phyloP scores from a whole-genome alignment of 2,113 vertebrate species.

The rabbit (Oryctolagus cuniculus) region mOryCun1.1 NC_091433.1:30480501-30481000 shows the following conservation, averaged over 20 bases:
- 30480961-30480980: neutral
- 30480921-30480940: neutral
- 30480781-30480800: neutral
- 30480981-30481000: neutral
- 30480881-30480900: neutral
- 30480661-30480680: neutral
- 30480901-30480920: neutral
- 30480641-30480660: neutral
- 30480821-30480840: neutral
- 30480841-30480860: neutral
- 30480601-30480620: neutral
- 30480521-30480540: neutral
- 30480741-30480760: neutral
- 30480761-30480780: neutral
- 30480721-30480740: neutral
- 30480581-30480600: neutral
- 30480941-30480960: neutral
- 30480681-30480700: conserved; percentile 6
- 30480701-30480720: neutral
- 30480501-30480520: neutral
- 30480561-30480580: neutral
- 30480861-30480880: neutral
- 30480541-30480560: neutral
- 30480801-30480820: neutral
- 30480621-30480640: neutral